These are phyloP conservation scores for Troides oblongomaculatus DNA, from an alignment of 2,888 invertebrate genomes.

Conservation along the genomic window DNA sequence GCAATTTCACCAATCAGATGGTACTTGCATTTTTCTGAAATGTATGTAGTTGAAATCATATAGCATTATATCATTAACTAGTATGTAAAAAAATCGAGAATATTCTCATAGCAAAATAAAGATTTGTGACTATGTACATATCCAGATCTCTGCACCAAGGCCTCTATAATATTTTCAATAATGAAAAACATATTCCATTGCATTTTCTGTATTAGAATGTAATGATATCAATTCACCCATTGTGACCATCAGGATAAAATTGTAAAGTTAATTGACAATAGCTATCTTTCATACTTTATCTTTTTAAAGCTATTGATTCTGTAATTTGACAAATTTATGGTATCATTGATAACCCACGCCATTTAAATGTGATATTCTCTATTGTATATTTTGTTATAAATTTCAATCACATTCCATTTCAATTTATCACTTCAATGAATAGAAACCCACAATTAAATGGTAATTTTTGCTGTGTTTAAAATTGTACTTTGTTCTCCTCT, in stretches of 20 bases:
- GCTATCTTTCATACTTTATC: slow-evolving; percentile 13
- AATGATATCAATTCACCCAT: neutral
- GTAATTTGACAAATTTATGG: neutral
- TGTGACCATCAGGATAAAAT: neutral
- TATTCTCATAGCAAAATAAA: slow-evolving; percentile 11
- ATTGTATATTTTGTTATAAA: neutral
- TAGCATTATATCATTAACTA: slow-evolving; percentile 8
- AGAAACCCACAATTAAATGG: neutral
- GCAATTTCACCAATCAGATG: slow-evolving; percentile 10
- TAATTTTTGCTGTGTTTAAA: neutral
- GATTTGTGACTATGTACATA: slow-evolving; percentile 5
- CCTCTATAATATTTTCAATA: neutral
- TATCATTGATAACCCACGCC: neutral
- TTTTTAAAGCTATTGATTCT: slow-evolving; percentile 7
- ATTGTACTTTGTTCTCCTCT: neutral
- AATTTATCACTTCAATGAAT: neutral
- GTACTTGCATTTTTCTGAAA: slow-evolving; percentile 5
- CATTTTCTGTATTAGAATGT: slow-evolving; percentile 15
- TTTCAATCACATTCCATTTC: slow-evolving; percentile 18
- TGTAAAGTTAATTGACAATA: neutral
- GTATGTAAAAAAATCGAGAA: slow-evolving; percentile 2
- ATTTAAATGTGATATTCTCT: neutral
- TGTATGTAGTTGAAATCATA: slow-evolving; percentile 6
- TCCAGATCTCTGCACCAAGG: slow-evolving; percentile 9
- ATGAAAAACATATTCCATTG: no score